Evolutionary conservation across 2,797 vertebrate species (phyloP).

Genomic region (Phyllotis vaccarum): DNA sequence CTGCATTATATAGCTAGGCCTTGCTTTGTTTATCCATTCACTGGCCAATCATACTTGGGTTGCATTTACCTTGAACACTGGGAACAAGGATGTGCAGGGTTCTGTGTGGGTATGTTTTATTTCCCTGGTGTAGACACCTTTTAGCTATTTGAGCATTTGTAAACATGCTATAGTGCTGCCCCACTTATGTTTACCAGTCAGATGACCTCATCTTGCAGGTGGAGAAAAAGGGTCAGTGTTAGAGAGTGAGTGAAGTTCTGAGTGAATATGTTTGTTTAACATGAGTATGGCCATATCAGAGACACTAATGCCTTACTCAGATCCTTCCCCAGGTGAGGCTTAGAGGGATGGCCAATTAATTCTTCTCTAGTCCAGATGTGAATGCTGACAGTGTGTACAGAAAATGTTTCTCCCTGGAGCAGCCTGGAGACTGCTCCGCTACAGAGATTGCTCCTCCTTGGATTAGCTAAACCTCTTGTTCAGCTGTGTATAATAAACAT

Average conservation of each 20-base stretch:
- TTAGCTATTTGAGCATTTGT: not conserved
- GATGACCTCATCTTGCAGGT: not conserved
- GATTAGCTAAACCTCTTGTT: not conserved
- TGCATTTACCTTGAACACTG: not conserved
- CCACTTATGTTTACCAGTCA: not conserved
- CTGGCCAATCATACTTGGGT: not conserved
- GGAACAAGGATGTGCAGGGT: not conserved
- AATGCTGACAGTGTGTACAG: not conserved
- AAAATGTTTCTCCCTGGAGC: not conserved
- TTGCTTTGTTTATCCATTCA: not conserved
- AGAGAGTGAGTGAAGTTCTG: not conserved
- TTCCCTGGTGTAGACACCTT: not conserved
- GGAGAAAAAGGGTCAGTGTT: not conserved
- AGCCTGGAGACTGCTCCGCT: not conserved
- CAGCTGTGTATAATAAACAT: not conserved
- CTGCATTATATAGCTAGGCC: not conserved
- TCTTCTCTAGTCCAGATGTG: not conserved
- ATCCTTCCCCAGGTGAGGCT: not conserved
- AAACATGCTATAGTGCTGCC: not conserved
- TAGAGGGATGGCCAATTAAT: not conserved
- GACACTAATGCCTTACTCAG: not conserved
- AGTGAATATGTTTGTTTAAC: not conserved
- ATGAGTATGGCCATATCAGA: not conserved
- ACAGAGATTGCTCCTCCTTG: not conserved
- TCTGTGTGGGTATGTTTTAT: not conserved